Conservation (phyloP, 2,113 vertebrate species). For the Chiloscyllium plagiosum region DNA sequence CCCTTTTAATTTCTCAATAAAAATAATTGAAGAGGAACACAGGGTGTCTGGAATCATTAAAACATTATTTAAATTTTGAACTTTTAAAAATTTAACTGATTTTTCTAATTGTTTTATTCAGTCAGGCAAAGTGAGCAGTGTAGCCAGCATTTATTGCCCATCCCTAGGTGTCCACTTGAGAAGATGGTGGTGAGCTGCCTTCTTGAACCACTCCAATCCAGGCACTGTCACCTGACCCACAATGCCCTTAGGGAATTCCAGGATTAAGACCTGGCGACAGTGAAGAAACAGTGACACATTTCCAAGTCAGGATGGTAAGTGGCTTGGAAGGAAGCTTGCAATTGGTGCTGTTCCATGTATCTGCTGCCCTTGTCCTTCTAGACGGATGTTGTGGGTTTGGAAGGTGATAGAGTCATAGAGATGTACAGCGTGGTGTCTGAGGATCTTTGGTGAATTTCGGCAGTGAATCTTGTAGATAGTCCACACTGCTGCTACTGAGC, state of each 20-base stretch:
- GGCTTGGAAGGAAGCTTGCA: neutral
- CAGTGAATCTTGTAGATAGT: neutral
- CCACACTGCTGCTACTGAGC: neutral
- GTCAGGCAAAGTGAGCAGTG: neutral
- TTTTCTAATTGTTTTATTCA: too few relatives aligned
- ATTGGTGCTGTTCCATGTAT: neutral
- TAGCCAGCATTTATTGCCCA: too few relatives aligned
- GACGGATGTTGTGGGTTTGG: neutral
- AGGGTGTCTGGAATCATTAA: neutral
- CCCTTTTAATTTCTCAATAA: neutral
- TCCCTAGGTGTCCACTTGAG: neutral
- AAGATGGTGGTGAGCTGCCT: neutral
- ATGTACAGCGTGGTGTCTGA: neutral
- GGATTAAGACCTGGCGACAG: neutral
- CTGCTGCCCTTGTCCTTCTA: neutral
- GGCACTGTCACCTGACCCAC: neutral
- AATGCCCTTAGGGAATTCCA: neutral
- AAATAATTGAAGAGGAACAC: neutral
- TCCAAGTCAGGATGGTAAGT: neutral
- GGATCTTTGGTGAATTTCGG: neutral
- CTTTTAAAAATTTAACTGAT: too few relatives aligned
- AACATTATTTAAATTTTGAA: neutral
- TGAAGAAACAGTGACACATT: neutral
- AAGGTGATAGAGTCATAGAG: neutral
- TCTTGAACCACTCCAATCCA: neutral